Evolutionary conservation across 2,888 invertebrate genomes (phyloP), one percentile per base, ranked within the genome.

Genomic region (Steinernema carpocapsae): DNA sequence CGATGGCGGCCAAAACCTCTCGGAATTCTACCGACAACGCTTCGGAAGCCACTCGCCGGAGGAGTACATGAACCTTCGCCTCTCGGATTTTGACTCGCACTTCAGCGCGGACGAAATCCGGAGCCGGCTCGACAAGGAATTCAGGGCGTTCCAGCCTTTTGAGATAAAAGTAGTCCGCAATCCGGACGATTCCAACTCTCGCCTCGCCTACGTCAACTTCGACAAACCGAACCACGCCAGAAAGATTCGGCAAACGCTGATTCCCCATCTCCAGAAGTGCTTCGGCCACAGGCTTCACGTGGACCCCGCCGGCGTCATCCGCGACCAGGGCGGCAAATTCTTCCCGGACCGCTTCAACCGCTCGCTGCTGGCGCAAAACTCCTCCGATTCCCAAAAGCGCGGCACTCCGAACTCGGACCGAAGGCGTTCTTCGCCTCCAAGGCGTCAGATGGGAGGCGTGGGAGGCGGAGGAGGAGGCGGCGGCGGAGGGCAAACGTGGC

Each of bases 151-250:
- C 72, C 83, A 82, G 10, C 85, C 87, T 17, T 85, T 86, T 75
- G 85, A 87, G 84, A 82, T 86, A 46, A 87, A 87, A 84, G 82
- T 87, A 4, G 85, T 87, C 14, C 79, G 83, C 7, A 83, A 83
- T 52, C 83, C 84, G n/a, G 85, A 84, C 22, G 85, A 82, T 71
- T 29, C 64, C 12, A 82, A 85, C 52, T 84, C 84, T 29, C 84
- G 87, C 0, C 74, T 87, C 29, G 87, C 87, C 24, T 87, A 87
- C 72, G 85, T 87, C 2, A 87, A 87, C 76, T 87, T 88, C 74
- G 82, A 83, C 52, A 77, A 79, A 17, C 72, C 77, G 1, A 84
- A 85, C 6, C 81, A 79, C 46, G 87, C 87, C 10, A 79, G 85
- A 4, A 82, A 80, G 71, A 79, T 86, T 48, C 79, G 83, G 0